Conservation (phyloP, 2,888 invertebrate species). For the Buathra laborator region DNA sequence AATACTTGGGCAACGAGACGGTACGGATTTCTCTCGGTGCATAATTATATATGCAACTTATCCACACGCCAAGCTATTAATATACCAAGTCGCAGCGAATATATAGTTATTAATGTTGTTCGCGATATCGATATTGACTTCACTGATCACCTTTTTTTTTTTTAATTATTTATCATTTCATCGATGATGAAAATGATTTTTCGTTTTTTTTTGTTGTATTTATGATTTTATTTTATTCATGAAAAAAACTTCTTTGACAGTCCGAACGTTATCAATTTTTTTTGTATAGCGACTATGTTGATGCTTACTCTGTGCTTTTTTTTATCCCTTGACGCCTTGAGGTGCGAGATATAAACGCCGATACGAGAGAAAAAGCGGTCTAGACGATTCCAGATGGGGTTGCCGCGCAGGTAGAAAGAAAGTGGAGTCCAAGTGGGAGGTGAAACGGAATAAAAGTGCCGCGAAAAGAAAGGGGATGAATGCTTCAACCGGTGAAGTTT, state of each 20-base stretch:
- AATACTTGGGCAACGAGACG: conserved; percentile 3
- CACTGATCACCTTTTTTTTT: background rate
- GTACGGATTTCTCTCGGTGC: conserved; percentile 30
- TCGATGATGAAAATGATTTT: no score
- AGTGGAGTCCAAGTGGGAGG: background rate
- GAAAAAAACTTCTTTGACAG: background rate
- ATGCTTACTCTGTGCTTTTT: background rate
- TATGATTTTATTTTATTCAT: background rate
- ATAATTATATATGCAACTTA: conserved; percentile 43
- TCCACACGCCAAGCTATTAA: conserved; percentile 30
- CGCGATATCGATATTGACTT: conserved; percentile 25
- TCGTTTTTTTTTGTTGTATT: background rate
- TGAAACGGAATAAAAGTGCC: background rate
- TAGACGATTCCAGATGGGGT: conserved; percentile 60
- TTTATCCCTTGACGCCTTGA: conserved; percentile 30
- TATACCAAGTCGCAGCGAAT: background rate
- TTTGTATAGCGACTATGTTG: background rate
- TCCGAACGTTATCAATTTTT: conserved; percentile 23
- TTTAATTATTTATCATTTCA: background rate
- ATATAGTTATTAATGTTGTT: conserved; percentile 7
- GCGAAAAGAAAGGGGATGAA: conserved; percentile 3
- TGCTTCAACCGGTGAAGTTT: background rate
- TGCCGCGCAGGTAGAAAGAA: conserved; percentile 13
- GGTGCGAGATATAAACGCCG: conserved; percentile 44
- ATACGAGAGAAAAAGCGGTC: conserved; percentile 59